These are phyloP conservation scores for Ruditapes philippinarum DNA, from an alignment of 1,140 invertebrate species.

Conservation along the genomic window DNA sequence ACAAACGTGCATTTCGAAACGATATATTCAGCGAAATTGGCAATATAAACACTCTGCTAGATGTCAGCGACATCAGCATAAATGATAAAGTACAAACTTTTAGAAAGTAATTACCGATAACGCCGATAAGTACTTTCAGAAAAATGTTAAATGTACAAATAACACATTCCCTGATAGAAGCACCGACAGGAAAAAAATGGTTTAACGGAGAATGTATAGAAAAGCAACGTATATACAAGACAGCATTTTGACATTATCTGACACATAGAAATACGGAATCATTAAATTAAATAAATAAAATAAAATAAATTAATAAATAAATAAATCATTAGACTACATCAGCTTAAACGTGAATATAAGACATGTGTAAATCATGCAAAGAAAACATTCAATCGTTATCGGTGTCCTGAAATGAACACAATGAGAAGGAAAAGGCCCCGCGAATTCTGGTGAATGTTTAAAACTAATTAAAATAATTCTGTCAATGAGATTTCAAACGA, in stretches of 20 bases:
- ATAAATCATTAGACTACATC: no score
- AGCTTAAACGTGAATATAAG: neutral
- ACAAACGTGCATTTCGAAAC: neutral
- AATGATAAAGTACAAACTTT: neutral
- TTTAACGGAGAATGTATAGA: neutral
- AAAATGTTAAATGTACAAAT: neutral
- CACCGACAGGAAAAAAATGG: neutral
- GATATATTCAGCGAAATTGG: neutral
- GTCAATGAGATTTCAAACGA: neutral
- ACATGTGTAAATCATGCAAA: no score
- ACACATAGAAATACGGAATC: neutral
- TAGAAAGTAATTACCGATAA: no score
- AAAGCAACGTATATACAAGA: neutral
- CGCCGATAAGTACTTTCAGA: no score
- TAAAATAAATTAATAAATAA: no score
- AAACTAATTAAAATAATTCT: neutral
- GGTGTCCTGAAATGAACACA: neutral
- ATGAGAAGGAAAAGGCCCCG: neutral
- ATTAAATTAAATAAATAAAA: neutral
- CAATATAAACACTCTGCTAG: neutral
- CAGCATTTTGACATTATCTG: neutral
- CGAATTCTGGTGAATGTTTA: slow-evolving; percentile 37
- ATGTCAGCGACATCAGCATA: neutral
- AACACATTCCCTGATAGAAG: neutral
- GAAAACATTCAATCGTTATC: neutral